Base-by-base conservation (phyloP, 2,888 invertebrate genomes). In the Agapostemon virescens region DNA sequence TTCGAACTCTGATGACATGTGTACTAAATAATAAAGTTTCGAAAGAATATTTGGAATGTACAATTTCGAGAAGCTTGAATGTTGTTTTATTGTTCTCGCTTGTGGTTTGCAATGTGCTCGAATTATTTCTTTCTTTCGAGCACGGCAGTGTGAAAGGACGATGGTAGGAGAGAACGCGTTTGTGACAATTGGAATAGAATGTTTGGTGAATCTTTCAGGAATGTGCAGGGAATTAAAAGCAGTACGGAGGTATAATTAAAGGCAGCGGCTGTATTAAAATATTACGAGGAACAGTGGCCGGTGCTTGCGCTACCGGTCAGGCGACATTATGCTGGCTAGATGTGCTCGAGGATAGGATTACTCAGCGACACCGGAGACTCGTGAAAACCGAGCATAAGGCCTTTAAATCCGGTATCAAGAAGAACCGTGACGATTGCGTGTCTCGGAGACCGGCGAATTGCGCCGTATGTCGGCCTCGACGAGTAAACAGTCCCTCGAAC, bases 361-460 rank as follows among this genome's bases (percentile, higher is more conserved):
- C 89, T 88, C 87, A 74, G 83, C 85, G 89, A 89, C 89, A 90
- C 84, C 88, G 88, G 90, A 90, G 88, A 90, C 90, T 90, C 88
- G 88, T 89, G 88, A 89, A 89, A 88, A 89, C 88, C 86, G 87
- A 90, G 86, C 85, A 84, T 88, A 86, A 88, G 86, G 84, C 81
- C 84, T 86, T 84, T 85, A 88, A 86, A 84, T 86, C 84, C 82
- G 84, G 79, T 82, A 81, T 83, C 81, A 79, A 78, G 86, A 87
- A 81, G 84, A 81, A 86, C 84, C 83, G 86, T 79, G 83, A 86
- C 85, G 85, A 86, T 87, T 83, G 86, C 79, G 77, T 78, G 78
- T 81, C 83, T 66, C 63, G 58, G 64, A 64, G 71, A 3, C 72
- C 69, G 74, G 84, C 61, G 82, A 79, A 79, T 84, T 70, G 67